These are phyloP conservation scores for Drosophila seguyi DNA, from an alignment of 1,140 invertebrate genomes.

Conservation along the genomic window DNA sequence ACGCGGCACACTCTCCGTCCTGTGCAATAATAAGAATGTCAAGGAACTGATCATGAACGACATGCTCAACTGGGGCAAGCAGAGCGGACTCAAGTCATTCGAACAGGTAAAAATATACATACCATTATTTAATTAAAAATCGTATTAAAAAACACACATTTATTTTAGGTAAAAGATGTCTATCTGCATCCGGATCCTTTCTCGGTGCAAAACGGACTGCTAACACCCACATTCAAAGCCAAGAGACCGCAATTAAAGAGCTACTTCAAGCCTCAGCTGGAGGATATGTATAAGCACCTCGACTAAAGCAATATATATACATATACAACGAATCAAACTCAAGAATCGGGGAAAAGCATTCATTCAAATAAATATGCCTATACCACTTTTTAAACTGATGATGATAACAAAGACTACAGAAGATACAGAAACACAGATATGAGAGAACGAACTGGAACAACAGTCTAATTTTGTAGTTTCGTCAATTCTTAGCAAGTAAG, in stretches of 20 bases:
- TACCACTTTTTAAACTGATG: slow-evolving; percentile 53
- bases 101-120: slow-evolving; percentile 91
- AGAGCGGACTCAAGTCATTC: slow-evolving; percentile 96
- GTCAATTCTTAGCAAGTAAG: slow-evolving; percentile 79
- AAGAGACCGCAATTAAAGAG: slow-evolving; percentile 95
- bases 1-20: slow-evolving; percentile 93
- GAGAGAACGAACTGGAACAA: slow-evolving; percentile 35
- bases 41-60: slow-evolving; percentile 96
- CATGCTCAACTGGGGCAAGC: slow-evolving; percentile 94
- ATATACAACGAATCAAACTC: slow-evolving; percentile 56
- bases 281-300: slow-evolving; percentile 93
- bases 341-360: slow-evolving; percentile 61
- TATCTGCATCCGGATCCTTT: slow-evolving; percentile 97
- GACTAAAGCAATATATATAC: slow-evolving; percentile 68
- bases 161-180: slow-evolving; percentile 95
- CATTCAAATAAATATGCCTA: slow-evolving; percentile 52
- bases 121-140: too few species aligned
- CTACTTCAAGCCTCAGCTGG: slow-evolving; percentile 95
- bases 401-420: slow-evolving; percentile 68
- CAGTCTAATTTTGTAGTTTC: slow-evolving; percentile 71
- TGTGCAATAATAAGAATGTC: slow-evolving; percentile 94
- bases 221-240: slow-evolving; percentile 98
- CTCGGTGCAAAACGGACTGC: slow-evolving; percentile 97
- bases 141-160: neutral
- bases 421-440: slow-evolving; percentile 52